These are phyloP conservation scores for Pseudopodoces humilis DNA, from an alignment of 2,113 vertebrate species.

Conservation along the genomic window DNA sequence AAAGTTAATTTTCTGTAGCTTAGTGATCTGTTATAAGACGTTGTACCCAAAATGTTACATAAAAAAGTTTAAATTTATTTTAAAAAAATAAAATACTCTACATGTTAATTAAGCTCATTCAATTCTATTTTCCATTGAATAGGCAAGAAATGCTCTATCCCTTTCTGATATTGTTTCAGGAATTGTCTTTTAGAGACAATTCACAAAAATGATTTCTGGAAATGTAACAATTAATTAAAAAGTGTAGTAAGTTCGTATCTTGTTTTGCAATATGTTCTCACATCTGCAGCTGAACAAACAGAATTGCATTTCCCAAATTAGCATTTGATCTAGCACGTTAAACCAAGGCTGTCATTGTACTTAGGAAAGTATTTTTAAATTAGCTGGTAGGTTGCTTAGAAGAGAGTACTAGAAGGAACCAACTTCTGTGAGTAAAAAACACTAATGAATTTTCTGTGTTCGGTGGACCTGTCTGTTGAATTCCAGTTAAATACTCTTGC, in stretches of 20 bases:
- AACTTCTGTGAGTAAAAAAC: neutral
- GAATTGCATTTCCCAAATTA: neutral
- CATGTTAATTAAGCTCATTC: neutral
- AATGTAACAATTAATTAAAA: slow-evolving; percentile 36
- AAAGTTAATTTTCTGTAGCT: neutral
- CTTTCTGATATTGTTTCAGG: neutral
- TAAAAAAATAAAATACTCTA: neutral
- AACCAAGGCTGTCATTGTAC: neutral
- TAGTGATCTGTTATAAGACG: neutral
- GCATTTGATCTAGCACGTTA: neutral
- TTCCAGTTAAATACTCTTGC: neutral
- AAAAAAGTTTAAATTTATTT: neutral
- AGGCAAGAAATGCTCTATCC: neutral
- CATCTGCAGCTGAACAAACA: slow-evolving; percentile 18
- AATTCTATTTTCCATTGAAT: neutral
- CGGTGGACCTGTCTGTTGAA: neutral
- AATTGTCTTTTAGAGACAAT: neutral
- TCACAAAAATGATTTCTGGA: neutral
- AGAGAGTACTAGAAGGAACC: neutral
- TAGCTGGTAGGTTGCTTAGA: neutral
- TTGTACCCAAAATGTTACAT: neutral
- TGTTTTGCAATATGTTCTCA: slow-evolving; percentile 1
- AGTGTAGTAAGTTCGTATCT: neutral
- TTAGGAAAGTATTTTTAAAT: neutral
- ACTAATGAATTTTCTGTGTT: neutral